phyloP scores from a whole-genome alignment of 2,888 invertebrate species.

The Conistra vaccinii region DNA sequence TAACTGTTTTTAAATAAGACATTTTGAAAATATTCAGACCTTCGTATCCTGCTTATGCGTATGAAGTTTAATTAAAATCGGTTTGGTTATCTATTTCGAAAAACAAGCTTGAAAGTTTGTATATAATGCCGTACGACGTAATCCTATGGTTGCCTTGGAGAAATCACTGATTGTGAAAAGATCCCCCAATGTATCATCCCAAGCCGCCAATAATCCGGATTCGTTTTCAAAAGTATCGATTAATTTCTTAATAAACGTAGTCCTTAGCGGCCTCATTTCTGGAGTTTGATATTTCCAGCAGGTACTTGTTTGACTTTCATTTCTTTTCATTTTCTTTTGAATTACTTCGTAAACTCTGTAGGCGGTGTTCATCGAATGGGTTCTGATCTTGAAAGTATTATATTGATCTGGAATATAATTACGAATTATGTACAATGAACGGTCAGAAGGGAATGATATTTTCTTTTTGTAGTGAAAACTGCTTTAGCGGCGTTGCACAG shows the following conservation, averaged over 20 bases:
- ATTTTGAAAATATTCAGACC: too few relatives aligned
- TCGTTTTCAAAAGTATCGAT: conserved; percentile 1
- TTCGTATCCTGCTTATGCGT: too few relatives aligned
- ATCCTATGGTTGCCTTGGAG: too few relatives aligned
- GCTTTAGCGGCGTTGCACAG: too few relatives aligned
- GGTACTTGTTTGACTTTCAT: not conserved
- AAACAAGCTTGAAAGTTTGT: too few relatives aligned
- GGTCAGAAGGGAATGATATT: not conserved
- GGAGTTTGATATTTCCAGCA: not conserved
- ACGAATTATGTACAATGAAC: not conserved
- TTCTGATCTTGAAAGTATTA: not conserved
- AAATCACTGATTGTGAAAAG: not conserved
- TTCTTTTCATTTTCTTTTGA: not conserved
- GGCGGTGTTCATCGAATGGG: not conserved
- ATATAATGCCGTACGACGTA: too few relatives aligned
- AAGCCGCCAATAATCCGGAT: not conserved
- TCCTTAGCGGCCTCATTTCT: not conserved
- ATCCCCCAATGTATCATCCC: not conserved
- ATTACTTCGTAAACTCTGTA: not conserved
- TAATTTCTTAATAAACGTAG: conserved; percentile 3
- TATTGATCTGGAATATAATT: not conserved
- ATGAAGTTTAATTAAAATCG: too few relatives aligned
- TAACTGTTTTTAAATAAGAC: too few relatives aligned
- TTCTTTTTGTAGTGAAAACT: too few relatives aligned
- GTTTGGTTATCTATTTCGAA: too few relatives aligned